Evolutionary conservation across 2,888 invertebrate species (phyloP).

Genomic region (Archips xylosteana): DNA sequence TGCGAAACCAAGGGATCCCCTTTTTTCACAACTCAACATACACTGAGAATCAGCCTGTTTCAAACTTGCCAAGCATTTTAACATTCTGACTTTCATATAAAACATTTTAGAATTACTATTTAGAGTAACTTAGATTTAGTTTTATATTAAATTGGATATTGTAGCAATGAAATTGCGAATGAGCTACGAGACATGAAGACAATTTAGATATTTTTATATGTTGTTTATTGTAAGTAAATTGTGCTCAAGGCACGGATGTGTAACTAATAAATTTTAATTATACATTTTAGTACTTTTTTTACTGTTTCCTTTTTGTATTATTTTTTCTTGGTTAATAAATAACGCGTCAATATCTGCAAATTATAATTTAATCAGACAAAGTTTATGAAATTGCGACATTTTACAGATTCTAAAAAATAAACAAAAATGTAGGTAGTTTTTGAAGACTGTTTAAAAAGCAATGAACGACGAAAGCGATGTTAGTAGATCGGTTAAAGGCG

Average conservation of each 20-base stretch:
- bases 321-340: not conserved
- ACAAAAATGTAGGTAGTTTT: not conserved
- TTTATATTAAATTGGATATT: conserved; percentile 35
- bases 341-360: not conserved
- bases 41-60: conserved; percentile 24
- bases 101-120: conserved; percentile 24
- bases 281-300: conserved; percentile 27
- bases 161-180: conserved; percentile 55
- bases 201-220: conserved; percentile 62
- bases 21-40: conserved; percentile 4
- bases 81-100: conserved; percentile 39
- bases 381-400: not conserved
- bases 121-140: conserved; percentile 17
- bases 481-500: conserved; percentile 55
- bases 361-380: not conserved
- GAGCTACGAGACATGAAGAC: conserved; percentile 44
- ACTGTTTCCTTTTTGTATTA: not conserved
- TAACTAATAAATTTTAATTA: conserved; percentile 60
- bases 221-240: conserved; percentile 51
- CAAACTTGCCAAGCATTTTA: conserved; percentile 50
- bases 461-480: not conserved
- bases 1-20: no score
- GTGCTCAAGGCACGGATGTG: conserved; percentile 57
- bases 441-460: not conserved
- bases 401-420: not conserved